These are phyloP conservation scores for Pammene aurita DNA, from an alignment of 2,888 invertebrate species.

Conservation along the genomic window DNA sequence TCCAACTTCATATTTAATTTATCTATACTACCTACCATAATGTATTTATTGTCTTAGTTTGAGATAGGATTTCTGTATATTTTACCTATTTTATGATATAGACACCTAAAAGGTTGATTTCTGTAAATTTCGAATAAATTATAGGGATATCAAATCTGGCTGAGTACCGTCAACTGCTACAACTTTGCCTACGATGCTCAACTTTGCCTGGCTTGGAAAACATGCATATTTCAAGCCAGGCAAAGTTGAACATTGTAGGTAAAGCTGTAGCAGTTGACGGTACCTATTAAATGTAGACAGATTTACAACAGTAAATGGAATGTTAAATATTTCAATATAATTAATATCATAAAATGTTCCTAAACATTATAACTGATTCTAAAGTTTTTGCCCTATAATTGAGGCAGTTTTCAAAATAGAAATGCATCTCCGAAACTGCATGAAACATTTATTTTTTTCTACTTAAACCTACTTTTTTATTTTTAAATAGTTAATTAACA, in stretches of 20 bases:
- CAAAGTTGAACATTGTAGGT: too few relatives aligned
- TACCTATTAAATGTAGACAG: conserved; percentile 18
- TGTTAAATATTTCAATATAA: conserved; percentile 44
- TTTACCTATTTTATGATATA: conserved; percentile 44
- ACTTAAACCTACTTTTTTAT: conserved; percentile 18
- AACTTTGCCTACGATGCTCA: too few relatives aligned
- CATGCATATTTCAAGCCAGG: too few relatives aligned
- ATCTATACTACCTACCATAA: conserved; percentile 40
- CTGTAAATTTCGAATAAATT: conserved; percentile 19
- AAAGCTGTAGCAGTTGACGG: too few relatives aligned
- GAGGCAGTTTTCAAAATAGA: conserved; percentile 4
- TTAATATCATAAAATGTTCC: conserved; percentile 4
- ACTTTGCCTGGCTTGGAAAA: too few relatives aligned
- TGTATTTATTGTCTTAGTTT: conserved; percentile 69
- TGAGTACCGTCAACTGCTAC: too few relatives aligned
- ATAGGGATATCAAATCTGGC: conserved; percentile 8
- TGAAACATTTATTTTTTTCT: conserved; percentile 1
- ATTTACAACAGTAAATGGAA: conserved; percentile 47
- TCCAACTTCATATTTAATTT: conserved; percentile 42
- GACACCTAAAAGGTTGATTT: conserved; percentile 14
- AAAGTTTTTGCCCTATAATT: neutral
- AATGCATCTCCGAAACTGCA: conserved; percentile 16
- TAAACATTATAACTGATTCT: conserved; percentile 11
- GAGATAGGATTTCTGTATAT: conserved; percentile 47
- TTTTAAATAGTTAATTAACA: neutral